Evolutionary conservation across 2,888 invertebrate species (phyloP), one percentile per base, ranked within the genome.

Genomic region (Julus scanicus): DNA sequence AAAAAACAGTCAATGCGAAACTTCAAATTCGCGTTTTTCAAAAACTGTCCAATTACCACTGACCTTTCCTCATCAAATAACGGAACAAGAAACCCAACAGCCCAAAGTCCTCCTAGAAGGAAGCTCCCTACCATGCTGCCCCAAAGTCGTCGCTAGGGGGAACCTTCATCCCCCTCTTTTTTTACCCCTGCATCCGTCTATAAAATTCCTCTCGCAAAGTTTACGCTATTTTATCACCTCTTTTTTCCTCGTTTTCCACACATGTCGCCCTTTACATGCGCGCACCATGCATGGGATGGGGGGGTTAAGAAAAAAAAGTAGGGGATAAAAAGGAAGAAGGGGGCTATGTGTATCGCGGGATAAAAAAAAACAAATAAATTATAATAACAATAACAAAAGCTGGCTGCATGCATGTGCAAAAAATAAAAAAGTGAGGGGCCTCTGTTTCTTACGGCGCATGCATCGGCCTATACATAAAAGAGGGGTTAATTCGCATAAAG

Each of bases 341-440:
- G 71, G 71, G 71, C 13, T 53, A 71, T 71, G 71, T 71, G 71
- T 71, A 29, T 71, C 29, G 11, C 71, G 71, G 29, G n/a, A 29
- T 11, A 8, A 71, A 29, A 71, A 71, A 71, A 71, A 71, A 71
- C 20, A 71, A 20, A 71, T 29, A 71, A 71, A 71, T 71, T 71
- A 71, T 71, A 71, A 71, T 71, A 71, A 71, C 71, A 71, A 71
- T 71, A 71, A 71, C 71, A 71, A 71, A 71, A 71, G 71, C 71
- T 71, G 71, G 29, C 71, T 71, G 29, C 29, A 13, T 71, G 71
- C 71, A 71, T 71, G 71, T 71, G 29, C 71, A 63, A 71, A 71
- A 71, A 71, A 71, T 20, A 71, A 71, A 71, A 71, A 63, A 71
- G 71, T 71, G 71, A 71, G 71, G 71, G 71, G 29, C 71, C 71